phyloP scores from a whole-genome alignment of 2,113 vertebrate genomes.

The Terrapene triunguis region DNA sequence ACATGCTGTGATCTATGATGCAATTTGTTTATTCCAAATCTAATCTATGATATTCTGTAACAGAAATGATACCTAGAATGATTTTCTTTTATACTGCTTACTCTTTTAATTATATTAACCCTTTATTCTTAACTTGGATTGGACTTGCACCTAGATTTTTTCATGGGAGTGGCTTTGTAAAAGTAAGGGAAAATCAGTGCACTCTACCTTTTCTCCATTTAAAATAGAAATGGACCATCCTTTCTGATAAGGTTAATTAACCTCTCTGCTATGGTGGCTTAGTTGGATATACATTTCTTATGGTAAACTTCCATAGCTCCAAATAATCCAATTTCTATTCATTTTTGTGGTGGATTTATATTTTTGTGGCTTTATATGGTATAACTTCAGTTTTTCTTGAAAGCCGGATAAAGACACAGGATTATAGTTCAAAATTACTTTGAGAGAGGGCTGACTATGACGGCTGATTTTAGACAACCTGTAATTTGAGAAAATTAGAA shows the following conservation, averaged over 20 bases:
- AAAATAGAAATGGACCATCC: conserved; percentile 74
- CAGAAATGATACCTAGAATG: background rate
- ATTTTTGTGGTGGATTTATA: background rate
- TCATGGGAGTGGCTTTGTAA: conserved; percentile 9
- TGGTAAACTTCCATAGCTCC: conserved; percentile 61
- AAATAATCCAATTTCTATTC: conserved; percentile 55
- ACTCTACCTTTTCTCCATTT: conserved; percentile 59
- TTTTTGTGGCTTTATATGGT: background rate
- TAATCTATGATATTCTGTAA: background rate
- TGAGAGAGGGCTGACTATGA: background rate
- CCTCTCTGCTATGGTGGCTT: conserved; percentile 71
- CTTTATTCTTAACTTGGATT: background rate
- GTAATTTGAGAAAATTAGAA: background rate
- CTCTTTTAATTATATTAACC: background rate
- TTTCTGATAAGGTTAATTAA: conserved; percentile 78
- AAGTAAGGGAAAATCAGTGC: conserved; percentile 28
- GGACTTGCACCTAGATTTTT: background rate
- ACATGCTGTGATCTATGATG: background rate
- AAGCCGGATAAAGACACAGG: background rate
- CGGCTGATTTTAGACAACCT: background rate
- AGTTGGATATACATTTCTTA: conserved; percentile 76
- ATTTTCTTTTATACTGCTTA: background rate
- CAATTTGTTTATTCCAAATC: rapidly evolving
- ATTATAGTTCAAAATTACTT: background rate
- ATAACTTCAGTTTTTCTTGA: conserved; percentile 5